Percentiles rank a stretch among this genome's conserved stretches.
These are phyloP conservation scores for Diorhabda carinulata DNA, from an alignment of 1,140 invertebrate species.

Conservation along the genomic window DNA sequence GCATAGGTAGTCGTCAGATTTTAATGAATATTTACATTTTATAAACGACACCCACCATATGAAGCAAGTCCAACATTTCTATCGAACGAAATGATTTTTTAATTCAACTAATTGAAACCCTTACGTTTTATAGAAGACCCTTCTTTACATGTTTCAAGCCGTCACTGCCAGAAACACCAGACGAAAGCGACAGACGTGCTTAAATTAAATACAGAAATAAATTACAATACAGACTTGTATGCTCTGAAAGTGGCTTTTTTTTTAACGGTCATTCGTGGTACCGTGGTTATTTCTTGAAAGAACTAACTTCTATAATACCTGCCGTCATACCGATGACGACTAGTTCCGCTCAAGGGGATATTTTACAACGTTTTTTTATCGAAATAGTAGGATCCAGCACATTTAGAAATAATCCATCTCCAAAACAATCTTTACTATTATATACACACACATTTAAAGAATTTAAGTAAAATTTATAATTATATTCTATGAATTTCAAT, in stretches of 20 bases:
- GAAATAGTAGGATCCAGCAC: not conserved
- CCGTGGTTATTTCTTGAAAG: not conserved
- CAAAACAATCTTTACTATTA: not conserved
- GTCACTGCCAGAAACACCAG: not conserved
- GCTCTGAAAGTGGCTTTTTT: not conserved
- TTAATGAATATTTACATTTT: too few relatives aligned
- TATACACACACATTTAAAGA: too few relatives aligned
- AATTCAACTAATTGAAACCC: too few relatives aligned
- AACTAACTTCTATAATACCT: not conserved
- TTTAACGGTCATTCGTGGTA: not conserved
- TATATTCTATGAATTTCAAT: too few relatives aligned
- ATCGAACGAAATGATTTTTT: too few relatives aligned
- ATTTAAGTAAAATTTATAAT: too few relatives aligned
- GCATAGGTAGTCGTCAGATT: too few relatives aligned
- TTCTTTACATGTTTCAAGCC: not conserved
- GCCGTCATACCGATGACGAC: not conserved
- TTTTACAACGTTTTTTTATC: not conserved
- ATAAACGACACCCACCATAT: too few relatives aligned
- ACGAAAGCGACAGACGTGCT: not conserved
- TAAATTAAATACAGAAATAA: constrained; percentile 1
- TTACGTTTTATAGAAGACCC: not conserved
- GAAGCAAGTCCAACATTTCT: too few relatives aligned
- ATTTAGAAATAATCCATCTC: not conserved
- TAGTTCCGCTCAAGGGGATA: not conserved
- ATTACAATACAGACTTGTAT: not conserved